Conservation (phyloP, 2,797 vertebrate species). For the Danio albolineatus region DNA sequence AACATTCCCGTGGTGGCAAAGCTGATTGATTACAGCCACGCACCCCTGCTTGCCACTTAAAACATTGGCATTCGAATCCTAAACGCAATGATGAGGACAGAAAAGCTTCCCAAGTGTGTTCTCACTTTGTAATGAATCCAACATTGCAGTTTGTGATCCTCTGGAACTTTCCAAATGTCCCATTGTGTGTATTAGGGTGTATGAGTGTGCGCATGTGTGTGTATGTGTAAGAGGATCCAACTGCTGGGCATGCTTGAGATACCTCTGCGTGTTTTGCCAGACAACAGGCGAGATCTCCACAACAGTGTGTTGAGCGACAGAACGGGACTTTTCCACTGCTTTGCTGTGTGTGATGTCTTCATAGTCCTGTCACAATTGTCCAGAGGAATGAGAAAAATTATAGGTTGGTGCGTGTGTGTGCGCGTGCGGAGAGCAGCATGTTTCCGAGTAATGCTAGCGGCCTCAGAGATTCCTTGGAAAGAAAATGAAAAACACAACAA, state of each 20-base stretch:
- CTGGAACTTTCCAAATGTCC: conserved; percentile 12
- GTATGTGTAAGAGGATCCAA: conserved; percentile 30
- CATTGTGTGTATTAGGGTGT: neutral
- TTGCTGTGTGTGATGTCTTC: conserved; percentile 32
- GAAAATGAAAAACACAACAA: conserved; percentile 34
- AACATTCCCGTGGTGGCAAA: too few species aligned
- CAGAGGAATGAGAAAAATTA: conserved; percentile 28
- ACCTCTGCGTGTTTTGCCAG: conserved; percentile 42
- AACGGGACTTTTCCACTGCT: conserved; percentile 38
- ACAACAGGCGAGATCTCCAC: conserved; percentile 42
- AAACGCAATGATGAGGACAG: conserved; percentile 6
- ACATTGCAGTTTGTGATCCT: conserved; percentile 14
- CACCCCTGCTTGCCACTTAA: neutral
- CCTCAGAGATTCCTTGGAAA: conserved; percentile 31
- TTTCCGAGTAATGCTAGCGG: conserved; percentile 22
- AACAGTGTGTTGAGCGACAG: conserved; percentile 37
- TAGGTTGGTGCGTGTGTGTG: conserved; percentile 19
- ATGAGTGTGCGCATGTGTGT: conserved; percentile 1
- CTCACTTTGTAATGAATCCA: conserved; percentile 4
- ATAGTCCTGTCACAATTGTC: conserved; percentile 34
- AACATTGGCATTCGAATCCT: neutral
- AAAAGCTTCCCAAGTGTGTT: conserved; percentile 11
- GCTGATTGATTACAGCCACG: neutral
- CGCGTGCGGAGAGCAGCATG: neutral
- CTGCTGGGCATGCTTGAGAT: conserved; percentile 46